Percentiles rank a stretch among this genome's conserved stretches.
phyloP scores from a whole-genome alignment of 2,888 invertebrate species.

The Neoitamus cyanurus region DNA sequence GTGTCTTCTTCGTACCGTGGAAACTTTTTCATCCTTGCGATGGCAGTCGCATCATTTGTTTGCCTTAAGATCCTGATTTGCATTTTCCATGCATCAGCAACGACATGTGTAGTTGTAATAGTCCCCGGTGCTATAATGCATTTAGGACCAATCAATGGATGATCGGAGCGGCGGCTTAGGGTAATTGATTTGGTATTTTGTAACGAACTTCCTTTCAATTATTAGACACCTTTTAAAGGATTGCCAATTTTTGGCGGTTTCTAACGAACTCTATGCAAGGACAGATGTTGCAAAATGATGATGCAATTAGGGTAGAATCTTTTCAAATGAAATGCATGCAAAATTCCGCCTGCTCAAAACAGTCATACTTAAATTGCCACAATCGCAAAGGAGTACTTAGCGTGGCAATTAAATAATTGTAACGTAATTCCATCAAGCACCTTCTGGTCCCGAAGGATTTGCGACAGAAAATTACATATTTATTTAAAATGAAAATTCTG shows the following conservation, averaged over 20 bases:
- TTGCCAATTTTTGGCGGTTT: not conserved
- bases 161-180: not conserved
- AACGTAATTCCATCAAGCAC: not conserved
- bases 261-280: not conserved
- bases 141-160: constrained; percentile 49
- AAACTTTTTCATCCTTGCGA: constrained; percentile 42
- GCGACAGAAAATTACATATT: not conserved
- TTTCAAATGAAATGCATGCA: not conserved
- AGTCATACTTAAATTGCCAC: not conserved
- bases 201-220: constrained; percentile 44
- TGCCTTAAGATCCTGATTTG: constrained; percentile 51
- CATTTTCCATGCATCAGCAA: constrained; percentile 52
- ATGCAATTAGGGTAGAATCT: not conserved
- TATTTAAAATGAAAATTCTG: not conserved
- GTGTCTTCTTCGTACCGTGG: constrained; percentile 27
- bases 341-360: not conserved
- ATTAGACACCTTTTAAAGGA: not conserved
- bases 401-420: not conserved
- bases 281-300: not conserved
- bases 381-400: not conserved
- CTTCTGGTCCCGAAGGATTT: not conserved
- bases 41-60: constrained; percentile 47
- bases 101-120: constrained; percentile 1
- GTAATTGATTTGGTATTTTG: constrained; percentile 47
- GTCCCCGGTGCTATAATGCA: constrained; percentile 44